These are phyloP conservation scores for Tiaroga cobitis DNA, from an alignment of 2,797 vertebrate genomes.

Conservation along the genomic window DNA sequence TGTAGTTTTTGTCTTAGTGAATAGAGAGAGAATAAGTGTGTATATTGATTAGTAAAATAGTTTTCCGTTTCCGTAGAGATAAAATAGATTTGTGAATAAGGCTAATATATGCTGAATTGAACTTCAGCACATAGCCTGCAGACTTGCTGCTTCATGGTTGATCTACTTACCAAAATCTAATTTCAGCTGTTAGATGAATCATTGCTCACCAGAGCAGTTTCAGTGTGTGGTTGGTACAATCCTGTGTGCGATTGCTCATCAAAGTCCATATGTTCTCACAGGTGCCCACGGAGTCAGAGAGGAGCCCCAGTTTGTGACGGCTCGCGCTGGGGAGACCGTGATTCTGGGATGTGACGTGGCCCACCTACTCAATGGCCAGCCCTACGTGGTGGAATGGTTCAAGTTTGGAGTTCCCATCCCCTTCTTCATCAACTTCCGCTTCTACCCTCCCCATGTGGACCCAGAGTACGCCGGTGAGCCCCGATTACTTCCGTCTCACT, in stretches of 20 bases:
- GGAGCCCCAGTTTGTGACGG: constrained; percentile 95
- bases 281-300: constrained; percentile 93
- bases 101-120: constrained; percentile 35
- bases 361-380: constrained; percentile 92
- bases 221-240: neutral
- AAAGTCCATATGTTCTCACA: constrained; percentile 60
- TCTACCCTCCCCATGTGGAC: constrained; percentile 98
- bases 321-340: constrained; percentile 91
- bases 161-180: neutral
- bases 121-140: constrained; percentile 11
- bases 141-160: constrained; percentile 18
- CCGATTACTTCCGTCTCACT: neutral
- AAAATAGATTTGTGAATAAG: constrained; percentile 4
- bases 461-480: constrained; percentile 91
- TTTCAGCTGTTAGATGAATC: neutral
- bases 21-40: constrained; percentile 11
- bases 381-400: constrained; percentile 99
- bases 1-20: neutral
- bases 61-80: neutral
- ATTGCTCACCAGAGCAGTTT: neutral
- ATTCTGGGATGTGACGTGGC: constrained; percentile 95
- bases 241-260: constrained; percentile 7
- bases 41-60: constrained; percentile 37
- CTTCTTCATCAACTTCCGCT: constrained; percentile 99
- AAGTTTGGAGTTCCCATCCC: constrained; percentile 98